phyloP scores from a whole-genome alignment of 2,113 vertebrate species.

The Ctenomys sociabilis region DNA sequence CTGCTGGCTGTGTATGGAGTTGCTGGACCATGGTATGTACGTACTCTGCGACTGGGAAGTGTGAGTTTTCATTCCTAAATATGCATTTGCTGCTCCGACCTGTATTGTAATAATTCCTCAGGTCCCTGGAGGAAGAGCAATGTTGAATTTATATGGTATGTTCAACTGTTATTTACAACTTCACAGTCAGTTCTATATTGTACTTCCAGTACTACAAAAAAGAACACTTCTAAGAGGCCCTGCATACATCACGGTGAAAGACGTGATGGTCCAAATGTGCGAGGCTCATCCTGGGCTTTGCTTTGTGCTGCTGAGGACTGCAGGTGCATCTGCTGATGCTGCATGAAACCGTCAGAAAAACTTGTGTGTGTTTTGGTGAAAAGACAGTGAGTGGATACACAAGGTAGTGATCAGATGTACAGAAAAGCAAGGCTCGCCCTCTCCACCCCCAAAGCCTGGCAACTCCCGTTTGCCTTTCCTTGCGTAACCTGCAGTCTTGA shows the following conservation, averaged over 20 bases:
- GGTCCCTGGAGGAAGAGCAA: neutral
- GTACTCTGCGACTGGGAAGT: conserved; percentile 15
- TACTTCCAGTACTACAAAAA: neutral
- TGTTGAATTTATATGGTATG: neutral
- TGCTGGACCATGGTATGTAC: conserved; percentile 38
- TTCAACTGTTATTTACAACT: conserved; percentile 39
- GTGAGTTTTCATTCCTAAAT: conserved; percentile 57
- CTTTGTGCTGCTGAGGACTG: neutral
- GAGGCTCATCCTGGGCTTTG: neutral
- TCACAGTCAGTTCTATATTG: conserved; percentile 2
- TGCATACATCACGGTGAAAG: neutral
- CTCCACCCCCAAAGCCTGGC: fast-evolving
- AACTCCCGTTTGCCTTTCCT: neutral
- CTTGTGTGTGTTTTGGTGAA: neutral
- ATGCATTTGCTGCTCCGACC: conserved; percentile 55
- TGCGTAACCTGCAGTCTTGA: neutral
- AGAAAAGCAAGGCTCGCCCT: neutral
- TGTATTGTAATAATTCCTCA: conserved; percentile 33
- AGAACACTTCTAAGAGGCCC: neutral
- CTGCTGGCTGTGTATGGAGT: neutral
- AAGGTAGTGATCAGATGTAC: neutral
- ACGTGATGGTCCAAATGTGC: neutral
- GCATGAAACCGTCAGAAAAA: neutral
- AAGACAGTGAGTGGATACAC: neutral
- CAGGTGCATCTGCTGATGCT: neutral